Base-by-base conservation (phyloP, 2,888 invertebrate species). In the Meloe dianella region DNA sequence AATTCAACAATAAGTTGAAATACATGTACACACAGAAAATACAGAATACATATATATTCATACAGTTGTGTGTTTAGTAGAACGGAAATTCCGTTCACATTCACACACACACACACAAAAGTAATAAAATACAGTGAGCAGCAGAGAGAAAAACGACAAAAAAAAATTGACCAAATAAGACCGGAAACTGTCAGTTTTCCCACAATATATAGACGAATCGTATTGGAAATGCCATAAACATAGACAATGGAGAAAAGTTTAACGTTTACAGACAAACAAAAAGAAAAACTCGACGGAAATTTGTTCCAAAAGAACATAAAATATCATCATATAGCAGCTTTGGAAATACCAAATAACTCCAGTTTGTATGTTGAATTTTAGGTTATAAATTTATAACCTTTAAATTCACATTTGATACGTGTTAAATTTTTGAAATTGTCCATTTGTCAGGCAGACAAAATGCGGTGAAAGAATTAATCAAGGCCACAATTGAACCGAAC, bases 71-170 rank as follows among this genome's bases (percentile, higher is more conserved):
- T 58, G 68, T 60, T 64, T 70, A 71, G 62, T 65, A 63, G 68
- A 70, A 68, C 70, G 71, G 71, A 71, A 68, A 70, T 70, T 71
- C 67, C 66, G 70, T 70, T 71, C 66, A 68, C 65, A 68, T 62
- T 65, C 63, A 63, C 65, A 65, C 61, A 65, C 63, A 62, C 38
- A n/a, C 32, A n/a, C 38, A 32, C 29, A 6, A 5, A 29, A 6
- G 32, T 8, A 32, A 32, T 12, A 38, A 38, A 38, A 38, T n/a
- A 38, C 14, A n/a, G 6, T n/a, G 14, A 65, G n/a, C n/a, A n/a
- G n/a, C n/a, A n/a, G n/a, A n/a, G n/a, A n/a, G n/a, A n/a, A n/a
- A n/a, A 24, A 54, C 1, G 24, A 5, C 1, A 54, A 6, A 14
- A 22, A n/a, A 54, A 24, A 54, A 22, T 20, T 4, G 24, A 20